Percentiles rank a stretch among this genome's conserved stretches.
Evolutionary conservation across 2,888 invertebrate species (phyloP).

Genomic region (Lumbricus terrestris): DNA sequence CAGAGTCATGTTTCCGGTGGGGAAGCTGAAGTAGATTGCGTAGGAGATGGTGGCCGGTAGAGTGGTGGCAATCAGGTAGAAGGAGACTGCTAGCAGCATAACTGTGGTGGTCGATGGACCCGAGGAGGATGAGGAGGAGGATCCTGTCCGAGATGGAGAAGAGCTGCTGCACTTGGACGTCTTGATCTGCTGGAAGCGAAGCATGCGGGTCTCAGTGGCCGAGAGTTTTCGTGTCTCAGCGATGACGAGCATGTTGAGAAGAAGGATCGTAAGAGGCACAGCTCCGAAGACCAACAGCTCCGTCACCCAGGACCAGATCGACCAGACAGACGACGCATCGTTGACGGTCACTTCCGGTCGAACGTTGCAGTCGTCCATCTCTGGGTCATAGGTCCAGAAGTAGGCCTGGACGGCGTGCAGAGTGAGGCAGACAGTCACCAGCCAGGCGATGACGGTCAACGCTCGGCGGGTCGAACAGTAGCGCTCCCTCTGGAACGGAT

Average conservation of each 20-base stretch:
- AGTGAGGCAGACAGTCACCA: constrained; percentile 45
- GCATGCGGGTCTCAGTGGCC: constrained; percentile 23
- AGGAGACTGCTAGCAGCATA: constrained; percentile 53
- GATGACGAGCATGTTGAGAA: constrained; percentile 56
- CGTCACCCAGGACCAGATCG: constrained; percentile 52
- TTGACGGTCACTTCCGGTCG: constrained; percentile 24
- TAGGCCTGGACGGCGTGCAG: constrained; percentile 53
- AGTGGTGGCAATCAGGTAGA: constrained; percentile 53
- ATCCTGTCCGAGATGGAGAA: neutral
- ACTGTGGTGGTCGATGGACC: constrained; percentile 49
- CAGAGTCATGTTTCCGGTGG: constrained; percentile 40
- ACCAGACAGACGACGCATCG: constrained; percentile 46
- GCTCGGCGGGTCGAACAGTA: constrained; percentile 52
- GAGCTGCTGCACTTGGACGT: constrained; percentile 38
- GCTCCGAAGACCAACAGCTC: constrained; percentile 54
- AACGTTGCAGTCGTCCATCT: constrained; percentile 40
- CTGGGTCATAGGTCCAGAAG: constrained; percentile 47
- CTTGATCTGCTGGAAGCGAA: neutral
- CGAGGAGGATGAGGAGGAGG: too few species aligned
- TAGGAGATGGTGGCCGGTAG: constrained; percentile 50
- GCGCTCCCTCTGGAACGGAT: constrained; percentile 54
- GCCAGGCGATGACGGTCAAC: constrained; percentile 46
- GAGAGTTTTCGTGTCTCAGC: constrained; percentile 47
- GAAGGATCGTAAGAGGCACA: constrained; percentile 52
- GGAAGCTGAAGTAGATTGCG: constrained; percentile 43